These are phyloP conservation scores for Troides aeacus DNA, from an alignment of 2,888 invertebrate species.

Conservation along the genomic window DNA sequence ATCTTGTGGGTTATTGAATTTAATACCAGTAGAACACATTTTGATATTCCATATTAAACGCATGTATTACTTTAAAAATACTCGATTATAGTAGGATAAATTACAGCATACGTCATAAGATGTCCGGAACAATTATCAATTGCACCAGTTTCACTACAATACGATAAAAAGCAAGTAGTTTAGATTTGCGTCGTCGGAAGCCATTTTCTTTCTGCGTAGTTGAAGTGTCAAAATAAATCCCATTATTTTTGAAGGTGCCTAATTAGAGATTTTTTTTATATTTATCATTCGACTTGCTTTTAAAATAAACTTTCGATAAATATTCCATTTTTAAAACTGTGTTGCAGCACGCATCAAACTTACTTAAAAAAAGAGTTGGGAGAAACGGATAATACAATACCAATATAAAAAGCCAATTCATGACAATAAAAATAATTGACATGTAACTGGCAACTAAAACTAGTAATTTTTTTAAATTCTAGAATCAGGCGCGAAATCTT, in stretches of 20 bases:
- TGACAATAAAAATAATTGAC: not conserved
- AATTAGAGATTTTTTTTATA: not conserved
- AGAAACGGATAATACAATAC: conserved; percentile 17
- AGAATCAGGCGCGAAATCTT: not conserved
- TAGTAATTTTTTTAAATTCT: not conserved
- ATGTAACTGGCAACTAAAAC: conserved; percentile 1
- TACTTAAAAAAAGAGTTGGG: not conserved
- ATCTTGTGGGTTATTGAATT: conserved; percentile 60
- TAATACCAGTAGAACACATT: conserved; percentile 36
- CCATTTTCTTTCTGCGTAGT: conserved; percentile 49
- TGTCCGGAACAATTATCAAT: conserved; percentile 15
- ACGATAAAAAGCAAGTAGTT: conserved; percentile 18
- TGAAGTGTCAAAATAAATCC: conserved; percentile 35
- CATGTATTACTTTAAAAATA: conserved; percentile 1
- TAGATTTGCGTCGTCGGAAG: conserved; percentile 40
- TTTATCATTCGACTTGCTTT: not conserved
- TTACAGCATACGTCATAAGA: conserved; percentile 27
- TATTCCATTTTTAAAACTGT: not conserved
- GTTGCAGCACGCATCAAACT: not conserved
- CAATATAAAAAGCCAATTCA: conserved; percentile 8
- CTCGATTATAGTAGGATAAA: conserved; percentile 18
- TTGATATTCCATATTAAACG: conserved; percentile 1
- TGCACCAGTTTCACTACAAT: conserved; percentile 19
- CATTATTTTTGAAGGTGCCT: conserved; percentile 11
- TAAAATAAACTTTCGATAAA: not conserved